Base-by-base conservation (phyloP, 2,113 vertebrate genomes). In the Takifugu flavidus region DNA sequence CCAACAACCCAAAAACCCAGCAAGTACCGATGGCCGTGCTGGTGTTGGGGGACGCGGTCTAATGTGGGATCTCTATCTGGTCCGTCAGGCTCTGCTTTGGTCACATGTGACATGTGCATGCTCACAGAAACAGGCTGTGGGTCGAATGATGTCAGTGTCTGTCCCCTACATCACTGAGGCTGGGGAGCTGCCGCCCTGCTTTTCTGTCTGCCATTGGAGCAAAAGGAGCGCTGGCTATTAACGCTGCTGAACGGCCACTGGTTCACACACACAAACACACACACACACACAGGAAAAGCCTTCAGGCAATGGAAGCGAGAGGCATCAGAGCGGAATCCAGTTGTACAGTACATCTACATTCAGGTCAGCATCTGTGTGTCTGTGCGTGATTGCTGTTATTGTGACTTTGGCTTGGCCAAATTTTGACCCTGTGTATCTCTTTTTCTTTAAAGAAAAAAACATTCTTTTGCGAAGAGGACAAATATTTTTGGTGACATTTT, bases 91-190 rank as follows among this genome's bases (percentile, higher is more conserved):
- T 39, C 64, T 70, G 53, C 57, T 62, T 63, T 75, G 79, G 70
- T 72, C 72, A 73, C 72, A 67, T 57, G 75, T 66, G 73, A 79
- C 75, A 53, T 78, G 77, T 75, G 75, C 62, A 69, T 66, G 65
- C 65, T 43, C 44, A 5, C 69, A 62, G 58, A 67, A 56, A 65
- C 59, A 26, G 71, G 67, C 68, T 68, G 67, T 25, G 44, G 51
- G 51, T 66, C 81, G 66, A 64, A 75, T 85, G 78, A 85, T 85
- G 80, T 82, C 84, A 82, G 62, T 11, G 68, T 63, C 65, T 39
- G 63, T 80, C 56, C 75, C 59, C 55, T n/a, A 27, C 34, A 25
- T 26, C 64, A 45, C 20, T 67, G 34, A 66, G 34, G 25, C 28
- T 8, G 13, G 6, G 4, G 25, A 60, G 51, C 49, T 20, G 55